Conservation (phyloP, 2,888 invertebrate species). For the Mythimna ferrago region DNA sequence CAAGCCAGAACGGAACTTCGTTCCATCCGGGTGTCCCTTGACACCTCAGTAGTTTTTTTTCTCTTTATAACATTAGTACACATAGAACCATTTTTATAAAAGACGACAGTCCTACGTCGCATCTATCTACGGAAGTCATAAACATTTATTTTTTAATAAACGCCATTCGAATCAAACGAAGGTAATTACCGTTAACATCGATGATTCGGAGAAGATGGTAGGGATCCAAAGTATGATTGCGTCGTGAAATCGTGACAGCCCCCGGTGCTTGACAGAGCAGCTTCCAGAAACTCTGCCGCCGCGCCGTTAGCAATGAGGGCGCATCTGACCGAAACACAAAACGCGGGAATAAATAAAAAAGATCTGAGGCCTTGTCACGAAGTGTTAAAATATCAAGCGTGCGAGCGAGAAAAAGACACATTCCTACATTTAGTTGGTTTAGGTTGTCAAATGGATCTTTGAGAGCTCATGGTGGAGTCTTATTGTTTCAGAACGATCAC, state of each 20-base stretch:
- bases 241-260: conserved; percentile 7
- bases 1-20: too few species aligned
- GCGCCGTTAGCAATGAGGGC: not conserved
- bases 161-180: not conserved
- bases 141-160: not conserved
- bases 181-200: conserved; percentile 22
- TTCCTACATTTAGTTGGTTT: too few species aligned
- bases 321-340: not conserved
- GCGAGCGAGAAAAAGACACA: too few species aligned
- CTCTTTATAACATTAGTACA: too few species aligned
- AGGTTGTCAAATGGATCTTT: too few species aligned
- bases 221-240: conserved; percentile 31
- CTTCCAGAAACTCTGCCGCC: conserved; percentile 2
- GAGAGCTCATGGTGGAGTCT: too few species aligned
- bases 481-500: too few species aligned
- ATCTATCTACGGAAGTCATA: not conserved
- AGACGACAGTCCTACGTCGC: not conserved
- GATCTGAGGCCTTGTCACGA: not conserved
- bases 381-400: too few species aligned
- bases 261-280: conserved; percentile 22
- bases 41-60: too few species aligned
- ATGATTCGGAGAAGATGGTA: conserved; percentile 25
- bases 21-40: too few species aligned
- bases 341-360: not conserved
- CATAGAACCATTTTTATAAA: not conserved